Evolutionary conservation across 2,113 vertebrate species (phyloP).

Genomic region (Sapajus apella): DNA sequence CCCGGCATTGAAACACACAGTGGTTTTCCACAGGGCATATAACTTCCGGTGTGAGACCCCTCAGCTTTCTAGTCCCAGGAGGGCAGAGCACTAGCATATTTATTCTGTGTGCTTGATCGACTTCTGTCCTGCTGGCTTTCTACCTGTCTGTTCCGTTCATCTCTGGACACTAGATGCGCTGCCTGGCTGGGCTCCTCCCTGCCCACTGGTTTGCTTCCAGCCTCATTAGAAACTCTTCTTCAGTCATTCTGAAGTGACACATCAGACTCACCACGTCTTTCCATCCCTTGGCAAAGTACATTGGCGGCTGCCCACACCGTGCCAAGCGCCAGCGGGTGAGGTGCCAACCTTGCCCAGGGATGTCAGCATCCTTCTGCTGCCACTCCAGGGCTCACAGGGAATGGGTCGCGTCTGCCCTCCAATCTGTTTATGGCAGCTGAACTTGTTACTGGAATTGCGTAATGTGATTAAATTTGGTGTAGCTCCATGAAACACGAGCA

Average conservation of each 20-base stretch:
- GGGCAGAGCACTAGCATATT: fast-evolving
- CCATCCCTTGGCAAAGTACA: background rate
- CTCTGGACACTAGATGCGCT: background rate
- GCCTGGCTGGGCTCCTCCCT: background rate
- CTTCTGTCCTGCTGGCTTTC: background rate
- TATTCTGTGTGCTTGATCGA: fast-evolving
- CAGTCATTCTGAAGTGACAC: background rate
- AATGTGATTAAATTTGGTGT: background rate
- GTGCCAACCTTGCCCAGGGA: background rate
- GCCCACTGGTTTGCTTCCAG: background rate
- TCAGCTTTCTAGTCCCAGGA: background rate
- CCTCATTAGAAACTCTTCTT: too few species aligned
- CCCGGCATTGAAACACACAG: fast-evolving
- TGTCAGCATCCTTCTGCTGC: background rate
- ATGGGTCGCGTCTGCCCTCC: background rate
- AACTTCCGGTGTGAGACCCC: fast-evolving
- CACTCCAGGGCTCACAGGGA: background rate
- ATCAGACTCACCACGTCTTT: fast-evolving
- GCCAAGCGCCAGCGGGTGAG: fast-evolving
- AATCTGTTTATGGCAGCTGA: background rate
- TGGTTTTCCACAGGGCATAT: fast-evolving
- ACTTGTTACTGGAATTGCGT: background rate
- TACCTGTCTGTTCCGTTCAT: fast-evolving
- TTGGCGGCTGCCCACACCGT: fast-evolving
- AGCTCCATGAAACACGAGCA: background rate